Conservation (phyloP, 2,113 vertebrate species). For the Brienomyrus longianalis region DNA sequence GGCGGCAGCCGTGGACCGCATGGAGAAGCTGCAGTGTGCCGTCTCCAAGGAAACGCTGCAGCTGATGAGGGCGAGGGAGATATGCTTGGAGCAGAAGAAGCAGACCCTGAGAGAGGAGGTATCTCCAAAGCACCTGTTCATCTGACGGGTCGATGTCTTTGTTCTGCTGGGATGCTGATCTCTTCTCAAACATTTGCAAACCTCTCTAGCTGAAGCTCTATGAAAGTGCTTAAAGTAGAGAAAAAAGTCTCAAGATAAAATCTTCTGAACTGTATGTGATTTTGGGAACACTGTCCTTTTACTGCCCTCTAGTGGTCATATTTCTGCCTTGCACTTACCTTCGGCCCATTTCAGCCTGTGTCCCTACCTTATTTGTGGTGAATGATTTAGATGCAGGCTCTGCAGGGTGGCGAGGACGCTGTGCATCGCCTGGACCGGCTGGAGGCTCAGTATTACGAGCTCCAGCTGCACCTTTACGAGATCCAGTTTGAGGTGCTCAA, state of each 20-base stretch:
- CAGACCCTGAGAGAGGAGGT: slow-evolving; percentile 88
- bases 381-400: slow-evolving; percentile 79
- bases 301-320: background rate
- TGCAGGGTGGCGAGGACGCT: slow-evolving; percentile 84
- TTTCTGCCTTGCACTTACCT: background rate
- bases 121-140: slow-evolving; percentile 22
- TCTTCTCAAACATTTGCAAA: background rate
- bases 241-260: background rate
- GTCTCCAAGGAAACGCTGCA: slow-evolving; percentile 94
- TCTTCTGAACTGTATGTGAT: background rate
- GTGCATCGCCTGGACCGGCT: slow-evolving; percentile 82
- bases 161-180: background rate
- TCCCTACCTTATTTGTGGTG: background rate
- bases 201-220: background rate
- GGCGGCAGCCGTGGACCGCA: slow-evolving; percentile 82
- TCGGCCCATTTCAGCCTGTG: background rate
- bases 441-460: slow-evolving; percentile 88
- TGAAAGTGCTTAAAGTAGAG: background rate
- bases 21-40: slow-evolving; percentile 88
- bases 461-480: slow-evolving; percentile 94
- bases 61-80: slow-evolving; percentile 94
- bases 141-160: background rate
- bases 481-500: slow-evolving; percentile 92
- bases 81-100: slow-evolving; percentile 92
- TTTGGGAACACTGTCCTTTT: background rate